phyloP scores from a whole-genome alignment of 2,888 invertebrate species.

The Lysandra bellargus region DNA sequence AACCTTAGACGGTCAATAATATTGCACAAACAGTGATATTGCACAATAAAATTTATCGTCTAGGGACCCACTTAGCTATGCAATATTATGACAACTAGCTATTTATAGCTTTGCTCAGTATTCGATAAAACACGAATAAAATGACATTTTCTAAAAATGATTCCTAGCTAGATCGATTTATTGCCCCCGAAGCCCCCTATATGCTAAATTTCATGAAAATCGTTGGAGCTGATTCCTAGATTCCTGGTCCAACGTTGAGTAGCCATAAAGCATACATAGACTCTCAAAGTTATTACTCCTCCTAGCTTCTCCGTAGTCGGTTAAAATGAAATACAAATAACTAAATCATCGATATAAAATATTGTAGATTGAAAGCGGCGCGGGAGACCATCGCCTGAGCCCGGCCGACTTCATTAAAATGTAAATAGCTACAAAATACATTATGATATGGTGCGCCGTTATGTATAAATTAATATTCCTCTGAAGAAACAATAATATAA shows the following conservation, averaged over 20 bases:
- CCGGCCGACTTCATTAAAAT: not conserved
- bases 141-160: too few species aligned
- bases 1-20: too few species aligned
- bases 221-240: too few species aligned
- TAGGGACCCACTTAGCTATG: too few species aligned
- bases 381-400: slow-evolving; percentile 13
- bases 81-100: too few species aligned
- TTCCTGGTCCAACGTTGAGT: not conserved
- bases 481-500: not conserved
- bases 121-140: too few species aligned
- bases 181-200: too few species aligned
- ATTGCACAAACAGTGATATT: too few species aligned
- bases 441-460: not conserved
- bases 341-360: not conserved
- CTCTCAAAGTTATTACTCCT: not conserved
- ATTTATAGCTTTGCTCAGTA: too few species aligned
- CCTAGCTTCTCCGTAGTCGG: not conserved
- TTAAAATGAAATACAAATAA: not conserved
- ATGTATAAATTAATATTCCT: not conserved
- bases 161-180: too few species aligned
- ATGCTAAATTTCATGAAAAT: too few species aligned
- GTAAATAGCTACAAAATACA: not conserved
- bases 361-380: slow-evolving; percentile 4
- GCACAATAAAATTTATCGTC: too few species aligned
- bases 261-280: not conserved